Percentiles rank a stretch among this genome's conserved stretches.
These are phyloP conservation scores for cattle (Bos taurus) DNA, from an alignment of 2,113 vertebrate species.

Conservation along the genomic window ARS-UCD2.0 NC_037357.1:99076501-99077000, in stretches of 20 bases:
- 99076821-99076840: not conserved
- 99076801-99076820: not conserved
- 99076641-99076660: not conserved
- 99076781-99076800: not conserved
- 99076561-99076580: not conserved
- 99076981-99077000: not conserved
- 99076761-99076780: not conserved
- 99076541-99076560: constrained; percentile 6
- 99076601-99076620: not conserved
- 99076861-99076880: not conserved
- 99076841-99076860: not conserved
- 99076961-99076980: not conserved
- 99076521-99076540: not conserved
- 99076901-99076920: not conserved
- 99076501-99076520: not conserved
- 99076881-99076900: not conserved
- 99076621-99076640: not conserved
- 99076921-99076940: not conserved
- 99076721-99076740: not conserved
- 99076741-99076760: not conserved
- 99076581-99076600: constrained; percentile 14
- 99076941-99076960: not conserved
- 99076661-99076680: constrained; percentile 9
- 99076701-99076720: not conserved
- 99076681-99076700: constrained; percentile 28